A percentile compares a stretch with the other conserved stretches of the same genome.
Conservation (phyloP, 2,113 vertebrate genomes). For the Burhinus oedicnemus region DNA sequence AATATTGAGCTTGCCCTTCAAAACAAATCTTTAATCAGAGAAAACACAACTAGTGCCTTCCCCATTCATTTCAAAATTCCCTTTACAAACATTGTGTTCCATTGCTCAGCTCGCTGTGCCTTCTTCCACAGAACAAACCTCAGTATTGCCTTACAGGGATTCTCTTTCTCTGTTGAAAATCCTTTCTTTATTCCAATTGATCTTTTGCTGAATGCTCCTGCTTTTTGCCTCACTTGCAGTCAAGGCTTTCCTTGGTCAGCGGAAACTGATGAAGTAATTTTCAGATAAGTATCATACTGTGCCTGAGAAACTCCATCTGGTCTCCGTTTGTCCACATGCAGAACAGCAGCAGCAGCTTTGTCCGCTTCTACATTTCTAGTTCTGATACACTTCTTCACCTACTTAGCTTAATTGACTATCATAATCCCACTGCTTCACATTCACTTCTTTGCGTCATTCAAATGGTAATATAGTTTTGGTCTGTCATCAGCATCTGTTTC, state of each 20-base stretch:
- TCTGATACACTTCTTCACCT: neutral
- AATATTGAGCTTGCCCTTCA: neutral
- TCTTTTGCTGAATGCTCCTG: neutral
- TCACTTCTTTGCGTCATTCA: neutral
- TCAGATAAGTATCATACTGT: neutral
- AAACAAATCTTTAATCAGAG: neutral
- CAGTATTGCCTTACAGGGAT: neutral
- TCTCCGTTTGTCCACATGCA: neutral
- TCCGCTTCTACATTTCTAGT: neutral
- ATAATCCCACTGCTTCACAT: neutral
- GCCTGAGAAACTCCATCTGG: slow-evolving; percentile 6
- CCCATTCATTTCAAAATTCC: neutral
- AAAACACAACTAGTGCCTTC: neutral
- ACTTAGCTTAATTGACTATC: neutral
- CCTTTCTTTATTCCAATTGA: neutral
- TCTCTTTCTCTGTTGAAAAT: neutral
- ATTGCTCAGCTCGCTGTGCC: neutral
- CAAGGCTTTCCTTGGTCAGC: neutral
- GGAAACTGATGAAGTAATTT: neutral
- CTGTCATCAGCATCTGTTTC: neutral
- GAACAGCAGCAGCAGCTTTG: neutral
- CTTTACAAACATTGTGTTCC: neutral
- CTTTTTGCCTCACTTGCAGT: neutral
- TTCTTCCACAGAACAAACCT: neutral
- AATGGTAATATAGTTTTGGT: neutral